Evolutionary conservation across 2,113 vertebrate species (phyloP).

Genomic region (Tringa solitaria): DNA sequence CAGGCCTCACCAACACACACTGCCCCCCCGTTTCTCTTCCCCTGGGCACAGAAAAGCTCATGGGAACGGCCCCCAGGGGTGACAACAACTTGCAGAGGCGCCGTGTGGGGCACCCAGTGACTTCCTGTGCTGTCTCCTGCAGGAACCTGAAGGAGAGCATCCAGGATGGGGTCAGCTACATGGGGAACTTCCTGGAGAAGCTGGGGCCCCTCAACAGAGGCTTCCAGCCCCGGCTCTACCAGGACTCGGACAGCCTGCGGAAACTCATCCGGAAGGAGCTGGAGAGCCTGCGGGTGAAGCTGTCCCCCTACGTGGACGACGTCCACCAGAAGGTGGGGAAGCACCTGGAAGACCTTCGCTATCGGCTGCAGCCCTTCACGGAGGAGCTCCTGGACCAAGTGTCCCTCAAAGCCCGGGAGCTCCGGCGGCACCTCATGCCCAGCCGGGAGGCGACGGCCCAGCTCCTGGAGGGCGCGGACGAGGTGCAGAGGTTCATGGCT

Average conservation of each 20-base stretch:
- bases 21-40: rapidly evolving
- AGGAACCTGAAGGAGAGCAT: constrained; percentile 78
- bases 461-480: constrained; percentile 41
- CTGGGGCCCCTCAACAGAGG: constrained; percentile 56
- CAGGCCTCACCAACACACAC: rapidly evolving
- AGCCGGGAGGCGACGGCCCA: constrained; percentile 56
- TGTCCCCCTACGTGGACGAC: constrained; percentile 76
- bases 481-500: constrained; percentile 64
- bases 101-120: rapidly evolving
- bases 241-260: constrained; percentile 72
- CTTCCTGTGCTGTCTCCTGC: neutral
- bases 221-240: constrained; percentile 49
- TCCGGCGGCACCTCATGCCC: constrained; percentile 74
- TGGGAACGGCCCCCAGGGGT: rapidly evolving
- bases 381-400: constrained; percentile 78
- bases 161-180: constrained; percentile 69
- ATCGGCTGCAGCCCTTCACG: constrained; percentile 61
- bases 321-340: constrained; percentile 52
- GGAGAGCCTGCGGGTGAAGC: constrained; percentile 72
- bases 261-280: constrained; percentile 80
- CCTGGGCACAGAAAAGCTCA: rapidly evolving
- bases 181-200: constrained; percentile 62
- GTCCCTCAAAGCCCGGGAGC: constrained; percentile 72
- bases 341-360: constrained; percentile 62
- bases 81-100: rapidly evolving